Evolutionary conservation across 1,140 invertebrate genomes (phyloP), one percentile per base, ranked within the genome.

Genomic region (Schmidtea mediterranea): DNA sequence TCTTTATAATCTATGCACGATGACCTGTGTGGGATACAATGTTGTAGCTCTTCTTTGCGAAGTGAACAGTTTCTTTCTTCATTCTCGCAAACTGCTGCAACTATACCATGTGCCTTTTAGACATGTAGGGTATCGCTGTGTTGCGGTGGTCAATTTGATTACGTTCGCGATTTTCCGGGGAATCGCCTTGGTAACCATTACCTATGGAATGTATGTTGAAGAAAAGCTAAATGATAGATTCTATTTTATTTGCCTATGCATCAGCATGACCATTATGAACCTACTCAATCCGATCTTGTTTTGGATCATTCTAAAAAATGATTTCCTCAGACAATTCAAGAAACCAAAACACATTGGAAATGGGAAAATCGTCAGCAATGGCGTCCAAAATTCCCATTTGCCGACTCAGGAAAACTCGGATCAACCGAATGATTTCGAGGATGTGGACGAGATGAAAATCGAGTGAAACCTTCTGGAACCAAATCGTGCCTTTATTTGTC

Each of bases 281-380:
- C 46, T 56, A 2, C 56, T 62, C 19, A 60, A 60, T 46, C 50
- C 54, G 2, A 54, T 60, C 22, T 47, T 61, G 5, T 61, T 62
- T 50, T 58, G 56, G 55, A 51, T 58, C 18, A 48, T 62, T 6
- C 51, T 62, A 23, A 57, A 55, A 48, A 59, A 55, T 49, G 61
- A 62, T 49, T 43, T 60, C 24, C 48, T 62, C 15, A 49, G 57
- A 40, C 49, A 41, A 41, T 32, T 32, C 10, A 32, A 32, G 10
- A 32, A 32, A 32, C 26, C 26, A 32, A 32, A 32, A 10, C 26
- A 32, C 10, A 32, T 10, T 10, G 26, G 26, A 3, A 32, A 32
- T 10, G 26, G 26, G 26, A 32, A 32, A 32, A 10, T 32, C 26
- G 26, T 32, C 26, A 32, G 26, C 10, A 32, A 32, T 32, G 26